A percentile compares a stretch with the other conserved stretches of the same genome.
These are phyloP conservation scores for Myotis myotis DNA, from an alignment of 2,797 vertebrate genomes.

Conservation along the genomic window DNA sequence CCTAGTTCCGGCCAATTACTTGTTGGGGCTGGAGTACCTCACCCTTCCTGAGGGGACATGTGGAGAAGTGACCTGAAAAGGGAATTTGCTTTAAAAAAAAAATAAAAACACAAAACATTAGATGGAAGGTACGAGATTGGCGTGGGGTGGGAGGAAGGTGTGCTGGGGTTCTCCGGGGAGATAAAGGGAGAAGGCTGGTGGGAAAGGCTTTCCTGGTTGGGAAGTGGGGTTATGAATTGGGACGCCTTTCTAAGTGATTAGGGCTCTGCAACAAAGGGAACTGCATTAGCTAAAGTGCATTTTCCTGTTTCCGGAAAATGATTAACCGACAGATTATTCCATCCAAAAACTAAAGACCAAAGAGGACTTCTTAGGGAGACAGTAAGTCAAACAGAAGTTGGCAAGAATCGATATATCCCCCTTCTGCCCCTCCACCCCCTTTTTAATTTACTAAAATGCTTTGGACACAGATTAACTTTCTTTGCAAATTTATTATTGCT, in stretches of 20 bases:
- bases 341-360: slow-evolving; percentile 73
- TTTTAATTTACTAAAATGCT: slow-evolving; percentile 80
- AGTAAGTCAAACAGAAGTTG: slow-evolving; percentile 73
- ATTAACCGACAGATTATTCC: slow-evolving; percentile 77
- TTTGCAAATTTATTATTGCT: slow-evolving; percentile 82
- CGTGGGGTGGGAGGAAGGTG: neutral
- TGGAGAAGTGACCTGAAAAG: neutral
- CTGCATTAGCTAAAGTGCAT: slow-evolving; percentile 79
- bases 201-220: slow-evolving; percentile 32
- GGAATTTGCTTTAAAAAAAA: too few species aligned
- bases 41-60: neutral
- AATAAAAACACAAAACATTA: neutral
- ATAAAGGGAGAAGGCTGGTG: neutral
- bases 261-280: slow-evolving; percentile 45
- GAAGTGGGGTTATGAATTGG: neutral
- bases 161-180: neutral
- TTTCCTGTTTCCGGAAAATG: slow-evolving; percentile 77
- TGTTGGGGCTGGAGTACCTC: neutral
- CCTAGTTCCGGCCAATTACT: neutral
- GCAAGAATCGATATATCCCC: slow-evolving; percentile 52
- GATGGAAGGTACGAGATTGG: neutral
- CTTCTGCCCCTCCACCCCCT: slow-evolving; percentile 17
- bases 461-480: slow-evolving; percentile 82
- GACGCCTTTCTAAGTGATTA: slow-evolving; percentile 74
- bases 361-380: slow-evolving; percentile 77